Percentiles rank a stretch among this genome's conserved stretches.
Conservation (phyloP, 2,797 vertebrate genomes). For the Oreochromis mossambicus region DNA sequence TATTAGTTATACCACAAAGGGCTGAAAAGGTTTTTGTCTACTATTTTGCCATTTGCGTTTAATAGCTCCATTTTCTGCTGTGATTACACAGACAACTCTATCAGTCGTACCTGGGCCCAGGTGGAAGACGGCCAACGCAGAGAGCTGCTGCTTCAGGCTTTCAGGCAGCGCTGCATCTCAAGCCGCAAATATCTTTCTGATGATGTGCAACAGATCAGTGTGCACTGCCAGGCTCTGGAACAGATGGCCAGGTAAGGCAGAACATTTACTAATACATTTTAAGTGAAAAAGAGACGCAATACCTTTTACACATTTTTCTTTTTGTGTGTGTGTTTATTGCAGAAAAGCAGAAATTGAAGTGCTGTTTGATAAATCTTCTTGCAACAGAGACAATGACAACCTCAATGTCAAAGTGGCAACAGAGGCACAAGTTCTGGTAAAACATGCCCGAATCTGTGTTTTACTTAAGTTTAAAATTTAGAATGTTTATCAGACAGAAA, state of each 20-base stretch:
- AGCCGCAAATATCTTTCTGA: slow-evolving; percentile 43
- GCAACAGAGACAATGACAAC: slow-evolving; percentile 17
- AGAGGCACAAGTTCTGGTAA: slow-evolving; percentile 78
- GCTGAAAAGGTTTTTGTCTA: background rate
- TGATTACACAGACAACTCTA: slow-evolving; percentile 60
- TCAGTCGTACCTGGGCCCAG: slow-evolving; percentile 49
- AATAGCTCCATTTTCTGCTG: background rate
- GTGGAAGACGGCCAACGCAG: slow-evolving; percentile 62
- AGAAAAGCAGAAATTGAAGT: slow-evolving; percentile 76
- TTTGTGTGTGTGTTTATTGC: background rate
- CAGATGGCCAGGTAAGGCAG: slow-evolving; percentile 62
- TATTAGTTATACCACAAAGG: background rate
- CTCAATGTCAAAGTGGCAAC: slow-evolving; percentile 26
- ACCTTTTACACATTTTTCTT: background rate
- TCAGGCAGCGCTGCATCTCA: slow-evolving; percentile 52
- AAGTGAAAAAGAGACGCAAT: background rate
- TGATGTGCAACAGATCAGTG: slow-evolving; percentile 49
- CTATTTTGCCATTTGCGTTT: background rate
- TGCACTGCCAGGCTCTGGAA: slow-evolving; percentile 58
- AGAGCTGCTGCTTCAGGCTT: slow-evolving; percentile 70
- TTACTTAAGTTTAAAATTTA: background rate
- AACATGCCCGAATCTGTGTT: background rate
- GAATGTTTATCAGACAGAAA: background rate
- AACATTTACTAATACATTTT: background rate
- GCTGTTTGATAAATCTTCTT: slow-evolving; percentile 53